Percentiles rank a stretch among this genome's conserved stretches.
Conservation (phyloP, 2,797 vertebrate species). For the Chiloscyllium punctatum region DNA sequence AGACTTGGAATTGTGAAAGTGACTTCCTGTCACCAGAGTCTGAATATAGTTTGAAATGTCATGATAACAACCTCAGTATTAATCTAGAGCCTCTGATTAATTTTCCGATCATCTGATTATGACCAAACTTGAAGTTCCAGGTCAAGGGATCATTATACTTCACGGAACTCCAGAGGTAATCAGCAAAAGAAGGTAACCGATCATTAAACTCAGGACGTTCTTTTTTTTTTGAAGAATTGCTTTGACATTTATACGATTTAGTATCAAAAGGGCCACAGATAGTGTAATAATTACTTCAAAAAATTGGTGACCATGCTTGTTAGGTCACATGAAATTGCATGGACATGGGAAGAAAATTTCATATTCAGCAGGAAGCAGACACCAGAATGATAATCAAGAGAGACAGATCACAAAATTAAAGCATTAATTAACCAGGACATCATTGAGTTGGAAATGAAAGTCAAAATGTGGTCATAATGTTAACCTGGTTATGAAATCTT, state of each 20-base stretch:
- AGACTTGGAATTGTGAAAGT: neutral
- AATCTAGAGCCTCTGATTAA: neutral
- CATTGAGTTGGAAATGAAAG: neutral
- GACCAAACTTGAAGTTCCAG: neutral
- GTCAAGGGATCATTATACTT: neutral
- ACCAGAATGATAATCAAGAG: neutral
- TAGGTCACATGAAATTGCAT: neutral
- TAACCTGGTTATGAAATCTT: neutral
- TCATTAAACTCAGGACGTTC: neutral
- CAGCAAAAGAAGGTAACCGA: neutral
- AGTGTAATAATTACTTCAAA: neutral
- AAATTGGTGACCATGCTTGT: neutral
- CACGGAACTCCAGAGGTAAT: neutral
- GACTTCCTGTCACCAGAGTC: neutral
- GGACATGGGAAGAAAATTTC: neutral
- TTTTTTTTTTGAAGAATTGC: neutral
- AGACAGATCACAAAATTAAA: neutral
- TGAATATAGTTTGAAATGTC: neutral
- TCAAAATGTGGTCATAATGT: neutral
- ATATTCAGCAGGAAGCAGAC: neutral
- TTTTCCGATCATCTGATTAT: neutral
- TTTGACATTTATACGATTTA: neutral
- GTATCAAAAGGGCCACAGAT: neutral
- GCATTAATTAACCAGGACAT: neutral
- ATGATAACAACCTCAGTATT: neutral